Conservation (phyloP, 2,888 invertebrate genomes). For the Hirtodrosophila confusa region DNA sequence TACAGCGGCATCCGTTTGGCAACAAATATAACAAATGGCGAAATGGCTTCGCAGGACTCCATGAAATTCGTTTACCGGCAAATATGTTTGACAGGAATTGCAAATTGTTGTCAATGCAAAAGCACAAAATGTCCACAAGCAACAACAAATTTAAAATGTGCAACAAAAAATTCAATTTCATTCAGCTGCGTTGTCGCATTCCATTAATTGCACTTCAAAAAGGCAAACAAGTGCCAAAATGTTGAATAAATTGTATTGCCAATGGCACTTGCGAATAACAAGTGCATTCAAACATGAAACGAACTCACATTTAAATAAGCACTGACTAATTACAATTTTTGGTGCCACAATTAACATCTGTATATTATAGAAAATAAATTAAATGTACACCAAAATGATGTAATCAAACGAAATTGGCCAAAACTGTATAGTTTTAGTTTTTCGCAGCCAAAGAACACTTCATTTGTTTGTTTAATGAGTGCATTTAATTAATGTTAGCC, state of each 20-base stretch:
- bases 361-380: slow-evolving; percentile 38
- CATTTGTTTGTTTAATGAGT: too few species aligned
- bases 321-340: slow-evolving; percentile 58
- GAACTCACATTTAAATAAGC: slow-evolving; percentile 22
- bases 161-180: slow-evolving; percentile 28
- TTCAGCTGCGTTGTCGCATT: slow-evolving; percentile 18
- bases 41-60: slow-evolving; percentile 51
- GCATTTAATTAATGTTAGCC: too few species aligned
- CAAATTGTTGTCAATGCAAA: slow-evolving; percentile 28
- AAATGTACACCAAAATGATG: slow-evolving; percentile 19
- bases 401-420: slow-evolving; percentile 3
- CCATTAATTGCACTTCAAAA: slow-evolving; percentile 59
- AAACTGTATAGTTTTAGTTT: neutral
- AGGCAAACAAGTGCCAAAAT: slow-evolving; percentile 53
- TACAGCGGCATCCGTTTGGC: slow-evolving; percentile 50
- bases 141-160: slow-evolving; percentile 9
- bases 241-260: slow-evolving; percentile 54
- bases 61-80: slow-evolving; percentile 45
- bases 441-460: neutral
- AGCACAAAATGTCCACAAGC: slow-evolving; percentile 5
- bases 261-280: slow-evolving; percentile 33
- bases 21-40: slow-evolving; percentile 44
- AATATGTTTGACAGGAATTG: slow-evolving; percentile 48
- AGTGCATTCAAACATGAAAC: slow-evolving; percentile 37
- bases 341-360: slow-evolving; percentile 35